phyloP scores from a whole-genome alignment of 2,797 vertebrate genomes.

The Macropodus opercularis region DNA sequence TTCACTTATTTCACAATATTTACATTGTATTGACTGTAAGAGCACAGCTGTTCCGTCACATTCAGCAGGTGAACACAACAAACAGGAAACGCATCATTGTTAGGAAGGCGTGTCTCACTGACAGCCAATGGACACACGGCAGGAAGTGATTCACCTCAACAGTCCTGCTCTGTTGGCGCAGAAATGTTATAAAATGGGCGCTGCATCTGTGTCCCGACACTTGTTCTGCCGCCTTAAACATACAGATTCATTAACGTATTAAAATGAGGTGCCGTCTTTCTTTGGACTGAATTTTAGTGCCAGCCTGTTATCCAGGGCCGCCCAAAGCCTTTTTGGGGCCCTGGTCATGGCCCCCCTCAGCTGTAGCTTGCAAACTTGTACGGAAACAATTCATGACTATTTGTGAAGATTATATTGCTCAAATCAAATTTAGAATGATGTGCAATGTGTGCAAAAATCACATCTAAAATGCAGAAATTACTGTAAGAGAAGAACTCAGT shows the following conservation, averaged over 20 bases:
- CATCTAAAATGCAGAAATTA: too few relatives aligned
- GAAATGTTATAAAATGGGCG: slow-evolving; percentile 32
- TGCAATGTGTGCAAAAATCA: too few relatives aligned
- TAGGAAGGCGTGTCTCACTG: slow-evolving; percentile 28
- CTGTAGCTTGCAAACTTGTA: background rate
- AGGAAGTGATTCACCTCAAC: slow-evolving; percentile 46
- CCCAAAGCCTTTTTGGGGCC: background rate
- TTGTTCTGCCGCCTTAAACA: slow-evolving; percentile 19
- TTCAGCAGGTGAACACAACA: slow-evolving; percentile 34
- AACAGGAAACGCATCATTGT: slow-evolving; percentile 24
- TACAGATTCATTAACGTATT: background rate
- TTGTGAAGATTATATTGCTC: background rate
- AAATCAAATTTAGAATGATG: background rate
- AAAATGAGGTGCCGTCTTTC: background rate
- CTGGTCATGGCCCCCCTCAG: background rate
- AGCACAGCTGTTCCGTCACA: slow-evolving; percentile 42
- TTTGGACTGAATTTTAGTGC: background rate
- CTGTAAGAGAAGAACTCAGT: too few relatives aligned
- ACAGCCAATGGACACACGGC: slow-evolving; percentile 1
- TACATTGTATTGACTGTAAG: slow-evolving; percentile 59
- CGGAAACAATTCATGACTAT: background rate
- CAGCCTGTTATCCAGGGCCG: background rate
- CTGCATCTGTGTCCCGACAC: slow-evolving; percentile 25
- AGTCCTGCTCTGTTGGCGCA: slow-evolving; percentile 44
- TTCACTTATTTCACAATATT: slow-evolving; percentile 61